Base-by-base conservation (phyloP, 2,113 vertebrate genomes). In the Xiphophorus hellerii region DNA sequence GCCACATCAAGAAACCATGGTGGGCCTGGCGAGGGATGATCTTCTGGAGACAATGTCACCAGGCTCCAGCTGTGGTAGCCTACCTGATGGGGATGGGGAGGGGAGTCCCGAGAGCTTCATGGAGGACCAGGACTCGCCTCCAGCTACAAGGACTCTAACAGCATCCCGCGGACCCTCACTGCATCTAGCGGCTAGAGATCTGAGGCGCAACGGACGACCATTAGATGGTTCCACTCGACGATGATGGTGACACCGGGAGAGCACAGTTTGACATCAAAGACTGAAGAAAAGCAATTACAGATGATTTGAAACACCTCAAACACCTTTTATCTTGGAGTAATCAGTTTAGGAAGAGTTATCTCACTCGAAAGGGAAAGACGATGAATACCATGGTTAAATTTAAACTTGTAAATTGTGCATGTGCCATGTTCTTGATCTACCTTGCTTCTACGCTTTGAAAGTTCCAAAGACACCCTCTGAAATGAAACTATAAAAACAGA, bases 41-140 rank as follows among this genome's bases (percentile, higher is more conserved):
- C 76, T 96, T 79, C 95, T 97, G 91, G 97, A 96, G 63, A 96
- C 96, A 78, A 89, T 98, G 90, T 98, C 97, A 4, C 97, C 96
- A 15, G 95, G 96, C 81, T 98, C 97, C 64, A 97, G 97, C 93
- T 98, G 97, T 37, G 97, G 96, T 68, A 98, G 97, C 44, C 95
- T 97, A 62, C 92, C 97, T 77, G 97, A 98, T 0, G 97, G 97
- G 0, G 96, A 96, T 1, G 96, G 96, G 2, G 96, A 96, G 2
- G 96, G 95, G 20, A 98, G 97, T 89, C 96, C 97, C 0, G 97
- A 97, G 86, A 97, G 97, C 93, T 97, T 96, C 88, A 95, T 95
- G 0, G 97, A 98, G 72, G 93, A 94, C 48, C 93, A 94, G 90
- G 93, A 94, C 86, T 93, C 93, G 7, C 96, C 80, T 75, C 95